Evolutionary conservation across 92 coral and sea anemone genomes (phyloP).

Genomic region (Micromussa lordhowensis): DNA sequence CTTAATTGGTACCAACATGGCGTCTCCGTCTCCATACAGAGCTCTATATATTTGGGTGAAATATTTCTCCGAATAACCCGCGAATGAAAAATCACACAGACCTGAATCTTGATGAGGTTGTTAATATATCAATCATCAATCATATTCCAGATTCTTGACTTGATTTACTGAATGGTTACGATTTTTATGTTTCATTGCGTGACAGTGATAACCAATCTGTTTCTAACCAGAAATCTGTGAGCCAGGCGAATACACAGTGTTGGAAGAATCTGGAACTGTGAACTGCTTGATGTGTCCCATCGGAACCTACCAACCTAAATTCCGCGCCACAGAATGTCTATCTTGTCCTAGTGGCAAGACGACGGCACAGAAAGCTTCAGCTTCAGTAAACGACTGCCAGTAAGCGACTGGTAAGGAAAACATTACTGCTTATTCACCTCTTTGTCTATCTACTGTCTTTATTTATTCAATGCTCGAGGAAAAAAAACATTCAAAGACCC

Average conservation of each 20-base stretch:
- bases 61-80: too few species aligned
- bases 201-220: neutral
- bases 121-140: too few species aligned
- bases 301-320: slow-evolving; percentile 86
- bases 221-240: slow-evolving; percentile 73
- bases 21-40: too few species aligned
- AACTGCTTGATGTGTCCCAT: slow-evolving; percentile 91
- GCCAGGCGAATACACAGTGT: slow-evolving; percentile 84
- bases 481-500: neutral
- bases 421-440: neutral
- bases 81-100: too few species aligned
- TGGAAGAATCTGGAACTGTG: slow-evolving; percentile 69
- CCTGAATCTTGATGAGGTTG: too few species aligned
- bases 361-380: slow-evolving; percentile 72
- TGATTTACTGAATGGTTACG: too few species aligned
- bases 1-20: too few species aligned
- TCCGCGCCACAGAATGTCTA: slow-evolving; percentile 76
- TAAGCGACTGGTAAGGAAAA: slow-evolving; percentile 32
- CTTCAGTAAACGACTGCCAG: slow-evolving; percentile 73
- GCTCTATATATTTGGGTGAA: too few species aligned
- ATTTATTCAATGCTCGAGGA: neutral
- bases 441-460: neutral
- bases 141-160: too few species aligned
- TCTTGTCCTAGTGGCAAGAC: slow-evolving; percentile 85
- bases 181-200: too few species aligned